These are phyloP conservation scores for Heteronetta atricapilla DNA, from an alignment of 2,113 vertebrate genomes.

Conservation along the genomic window DNA sequence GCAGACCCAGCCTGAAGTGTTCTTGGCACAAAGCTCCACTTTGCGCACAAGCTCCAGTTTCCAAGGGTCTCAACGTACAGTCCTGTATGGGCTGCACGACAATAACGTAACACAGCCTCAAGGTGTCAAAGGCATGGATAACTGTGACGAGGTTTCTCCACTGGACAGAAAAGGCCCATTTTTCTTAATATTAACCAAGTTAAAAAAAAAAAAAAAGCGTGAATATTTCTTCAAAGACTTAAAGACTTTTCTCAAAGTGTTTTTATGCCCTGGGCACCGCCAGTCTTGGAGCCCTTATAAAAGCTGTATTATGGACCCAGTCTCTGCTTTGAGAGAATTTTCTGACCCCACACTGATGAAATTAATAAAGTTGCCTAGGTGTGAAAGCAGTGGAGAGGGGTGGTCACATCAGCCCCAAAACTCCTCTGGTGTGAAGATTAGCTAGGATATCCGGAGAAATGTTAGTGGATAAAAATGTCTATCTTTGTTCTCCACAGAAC, in stretches of 20 bases:
- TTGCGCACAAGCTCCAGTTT: slow-evolving; percentile 35
- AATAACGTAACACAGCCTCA: neutral
- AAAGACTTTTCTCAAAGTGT: neutral
- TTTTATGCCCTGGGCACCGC: neutral
- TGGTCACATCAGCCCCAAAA: neutral
- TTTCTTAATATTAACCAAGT: neutral
- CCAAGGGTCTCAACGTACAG: neutral
- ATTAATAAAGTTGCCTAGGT: neutral
- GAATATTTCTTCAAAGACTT: slow-evolving; percentile 15
- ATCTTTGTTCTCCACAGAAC: neutral
- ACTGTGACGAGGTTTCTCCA: neutral
- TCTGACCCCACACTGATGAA: neutral
- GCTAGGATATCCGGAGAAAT: neutral
- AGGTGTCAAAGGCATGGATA: slow-evolving; percentile 33
- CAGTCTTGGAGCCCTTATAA: neutral
- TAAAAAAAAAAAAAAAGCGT: neutral
- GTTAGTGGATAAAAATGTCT: neutral
- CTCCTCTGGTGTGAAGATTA: neutral
- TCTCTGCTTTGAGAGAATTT: neutral
- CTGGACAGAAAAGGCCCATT: neutral
- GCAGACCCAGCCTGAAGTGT: slow-evolving; percentile 12
- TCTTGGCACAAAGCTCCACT: slow-evolving; percentile 28
- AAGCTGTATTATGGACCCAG: neutral
- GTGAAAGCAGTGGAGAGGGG: neutral
- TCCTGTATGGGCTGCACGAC: fast-evolving